These are phyloP conservation scores for Cephalopholis sonnerati DNA, from an alignment of 2,113 vertebrate genomes.

Conservation along the genomic window DNA sequence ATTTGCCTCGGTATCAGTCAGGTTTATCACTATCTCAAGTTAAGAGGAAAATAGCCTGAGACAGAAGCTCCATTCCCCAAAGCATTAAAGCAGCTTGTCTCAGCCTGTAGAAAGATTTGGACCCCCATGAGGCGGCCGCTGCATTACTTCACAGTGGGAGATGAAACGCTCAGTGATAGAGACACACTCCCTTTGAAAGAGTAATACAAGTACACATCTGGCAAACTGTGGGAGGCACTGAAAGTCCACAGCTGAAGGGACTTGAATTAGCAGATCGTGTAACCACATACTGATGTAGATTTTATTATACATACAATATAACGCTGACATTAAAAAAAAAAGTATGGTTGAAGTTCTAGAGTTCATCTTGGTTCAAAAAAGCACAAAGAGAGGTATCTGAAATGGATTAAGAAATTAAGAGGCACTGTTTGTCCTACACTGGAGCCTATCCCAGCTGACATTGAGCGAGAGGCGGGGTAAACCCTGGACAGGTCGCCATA, in stretches of 20 bases:
- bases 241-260: slow-evolving; percentile 15
- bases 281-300: slow-evolving; percentile 19
- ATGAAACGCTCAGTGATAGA: slow-evolving; percentile 40
- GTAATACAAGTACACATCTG: slow-evolving; percentile 54
- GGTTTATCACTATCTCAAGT: slow-evolving; percentile 2
- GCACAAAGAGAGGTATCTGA: not conserved
- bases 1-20: slow-evolving; percentile 3
- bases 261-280: slow-evolving; percentile 17
- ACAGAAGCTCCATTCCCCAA: not conserved
- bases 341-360: not conserved
- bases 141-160: slow-evolving; percentile 45
- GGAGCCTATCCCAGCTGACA: too few relatives aligned
- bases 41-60: slow-evolving; percentile 3
- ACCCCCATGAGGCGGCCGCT: slow-evolving; percentile 26
- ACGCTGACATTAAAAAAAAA: not conserved
- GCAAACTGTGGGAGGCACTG: slow-evolving; percentile 38
- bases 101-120: slow-evolving; percentile 29
- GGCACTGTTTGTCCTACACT: not conserved
- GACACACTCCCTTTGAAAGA: slow-evolving; percentile 35
- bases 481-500: too few relatives aligned
- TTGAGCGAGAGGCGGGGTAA: too few relatives aligned
- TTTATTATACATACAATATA: slow-evolving; percentile 5
- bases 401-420: not conserved
- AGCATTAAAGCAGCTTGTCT: slow-evolving; percentile 8
- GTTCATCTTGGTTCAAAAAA: not conserved